Evolutionary conservation across 2,888 invertebrate genomes (phyloP).

Genomic region (Cantharis lateralis): DNA sequence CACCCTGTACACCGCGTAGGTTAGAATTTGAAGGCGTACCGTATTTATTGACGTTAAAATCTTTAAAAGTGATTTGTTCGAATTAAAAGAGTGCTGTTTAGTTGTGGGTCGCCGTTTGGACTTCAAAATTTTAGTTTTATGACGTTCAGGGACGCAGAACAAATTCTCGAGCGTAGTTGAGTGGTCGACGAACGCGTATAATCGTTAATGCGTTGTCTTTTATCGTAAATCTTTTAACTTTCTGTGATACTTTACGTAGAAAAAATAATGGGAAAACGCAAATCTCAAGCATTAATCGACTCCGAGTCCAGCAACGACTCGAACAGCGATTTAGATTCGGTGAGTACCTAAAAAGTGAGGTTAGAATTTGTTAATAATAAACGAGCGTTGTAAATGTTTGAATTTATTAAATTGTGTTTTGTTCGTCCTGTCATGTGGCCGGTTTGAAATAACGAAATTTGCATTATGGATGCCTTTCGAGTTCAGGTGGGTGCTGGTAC

Average conservation of each 20-base stretch:
- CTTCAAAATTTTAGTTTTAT: not conserved
- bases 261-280: constrained; percentile 76
- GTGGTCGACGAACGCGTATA: not conserved
- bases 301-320: constrained; percentile 82
- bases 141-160: not conserved
- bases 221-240: not conserved
- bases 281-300: constrained; percentile 81
- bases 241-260: not conserved
- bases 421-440: not conserved
- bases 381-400: not conserved
- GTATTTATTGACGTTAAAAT: not conserved
- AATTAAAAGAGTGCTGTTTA: not conserved
- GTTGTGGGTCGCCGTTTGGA: not conserved
- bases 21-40: not conserved
- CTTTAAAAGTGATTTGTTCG: not conserved
- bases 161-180: not conserved
- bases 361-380: constrained; percentile 9
- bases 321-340: constrained; percentile 76
- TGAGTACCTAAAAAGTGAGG: constrained; percentile 58
- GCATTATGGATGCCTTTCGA: not conserved
- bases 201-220: not conserved
- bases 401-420: not conserved
- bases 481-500: not conserved
- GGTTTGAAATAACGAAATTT: not conserved
- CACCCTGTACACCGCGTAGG: not conserved